Base-by-base conservation (phyloP, 2,888 invertebrate genomes). In the Dryobota labecula region DNA sequence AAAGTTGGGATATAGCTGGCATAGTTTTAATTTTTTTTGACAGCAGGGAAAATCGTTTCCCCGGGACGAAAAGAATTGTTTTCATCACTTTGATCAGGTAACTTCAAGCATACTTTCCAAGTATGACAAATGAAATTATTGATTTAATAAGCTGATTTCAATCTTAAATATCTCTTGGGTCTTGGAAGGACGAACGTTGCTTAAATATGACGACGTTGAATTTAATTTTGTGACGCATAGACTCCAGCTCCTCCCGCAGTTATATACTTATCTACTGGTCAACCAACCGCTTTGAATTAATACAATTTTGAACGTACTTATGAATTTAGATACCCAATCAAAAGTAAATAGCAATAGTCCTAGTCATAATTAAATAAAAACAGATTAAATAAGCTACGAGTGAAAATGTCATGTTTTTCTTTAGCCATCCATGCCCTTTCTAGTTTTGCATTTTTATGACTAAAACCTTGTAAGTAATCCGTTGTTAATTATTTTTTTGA, bases 191-290 rank as follows among this genome's bases (percentile, higher is more conserved):
- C 13, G 5, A n/a, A 41, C 30, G 49, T 43, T 15, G 6, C 18
- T 36, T n/a, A 43, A 49, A 73, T 73, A 73, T 69, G 38, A 41
- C 51, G 38, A 38, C n/a, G 18, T 20, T 27, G 13, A 56, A 61
- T 68, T 68, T 61, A 74, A 75, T 74, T 58, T 51, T 27, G 43
- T 9, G n/a, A 33, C 62, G 15, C 33, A 56, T 36, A 33, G 15
- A 36, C 8, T 36, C 15, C 20, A 38, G 49, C 38, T 47, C 9
- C 15, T 41, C n/a, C 41, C 4, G 11, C 30, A 15, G 33, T 36
- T 67, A 73, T 56, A n/a, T n/a, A n/a, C n/a, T 47, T 65, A 30
- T 27, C 24, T 73, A 41, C 24, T 30, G 36, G 47, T 33, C 43
- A 68, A 38, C 43, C 49, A 61, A 68, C 36, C 13, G 11, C 49